phyloP scores from a whole-genome alignment of 2,888 invertebrate genomes.

The Caenorhabditis doughertyi region DNA sequence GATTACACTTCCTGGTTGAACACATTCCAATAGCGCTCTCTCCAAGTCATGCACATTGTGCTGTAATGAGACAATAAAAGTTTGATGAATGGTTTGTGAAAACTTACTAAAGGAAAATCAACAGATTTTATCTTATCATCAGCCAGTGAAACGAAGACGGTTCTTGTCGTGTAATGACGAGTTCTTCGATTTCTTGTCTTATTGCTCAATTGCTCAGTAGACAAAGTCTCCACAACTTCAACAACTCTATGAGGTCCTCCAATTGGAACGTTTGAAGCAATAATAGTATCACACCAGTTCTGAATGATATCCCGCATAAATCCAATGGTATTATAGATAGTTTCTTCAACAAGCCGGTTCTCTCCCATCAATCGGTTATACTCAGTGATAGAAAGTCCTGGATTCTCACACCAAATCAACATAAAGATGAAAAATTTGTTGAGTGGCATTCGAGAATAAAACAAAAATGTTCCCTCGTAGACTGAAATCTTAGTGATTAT shows the following conservation, averaged over 20 bases:
- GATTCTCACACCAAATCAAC: conserved; percentile 72
- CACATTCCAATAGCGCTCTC: conserved; percentile 59
- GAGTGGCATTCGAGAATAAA: conserved; percentile 72
- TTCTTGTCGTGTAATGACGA: conserved; percentile 64
- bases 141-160: conserved; percentile 63
- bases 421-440: conserved; percentile 74
- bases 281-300: conserved; percentile 68
- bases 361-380: conserved; percentile 70
- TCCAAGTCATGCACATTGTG: conserved; percentile 58
- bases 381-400: conserved; percentile 68
- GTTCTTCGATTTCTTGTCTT: conserved; percentile 69
- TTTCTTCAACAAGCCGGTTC: conserved; percentile 71
- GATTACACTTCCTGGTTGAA: conserved; percentile 51
- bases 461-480: conserved; percentile 72
- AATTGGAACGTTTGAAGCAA: conserved; percentile 57
- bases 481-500: conserved; percentile 73
- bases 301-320: conserved; percentile 74
- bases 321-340: conserved; percentile 72
- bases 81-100: no score
- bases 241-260: conserved; percentile 65
- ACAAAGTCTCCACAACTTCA: conserved; percentile 69
- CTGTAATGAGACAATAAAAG: no score
- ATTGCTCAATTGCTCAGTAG: conserved; percentile 68
- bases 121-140: conserved; percentile 60
- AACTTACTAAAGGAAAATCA: conserved; percentile 55